Evolutionary conservation across 2,113 vertebrate genomes (phyloP).

Genomic region (Jaculus jaculus): DNA sequence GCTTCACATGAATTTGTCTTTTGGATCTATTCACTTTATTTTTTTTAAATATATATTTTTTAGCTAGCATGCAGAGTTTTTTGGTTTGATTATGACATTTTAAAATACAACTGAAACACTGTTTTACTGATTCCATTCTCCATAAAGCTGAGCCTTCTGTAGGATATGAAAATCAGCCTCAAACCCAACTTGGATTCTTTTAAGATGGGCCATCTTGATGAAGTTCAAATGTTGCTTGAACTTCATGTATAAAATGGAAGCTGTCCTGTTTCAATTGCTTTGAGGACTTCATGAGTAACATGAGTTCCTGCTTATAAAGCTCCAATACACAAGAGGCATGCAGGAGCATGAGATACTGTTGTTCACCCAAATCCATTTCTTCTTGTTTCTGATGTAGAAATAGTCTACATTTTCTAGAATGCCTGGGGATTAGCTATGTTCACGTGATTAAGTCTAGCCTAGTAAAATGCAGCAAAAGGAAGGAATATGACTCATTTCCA

Average conservation of each 20-base stretch:
- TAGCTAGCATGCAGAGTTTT: too few species aligned
- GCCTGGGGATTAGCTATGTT: not conserved
- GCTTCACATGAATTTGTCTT: constrained; percentile 14
- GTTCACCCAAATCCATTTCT: not conserved
- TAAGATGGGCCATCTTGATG: not conserved
- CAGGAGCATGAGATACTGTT: not conserved
- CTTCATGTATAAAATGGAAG: not conserved
- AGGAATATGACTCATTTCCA: not conserved
- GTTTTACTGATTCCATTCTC: too few species aligned
- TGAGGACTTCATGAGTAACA: not conserved
- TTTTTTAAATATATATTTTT: too few species aligned
- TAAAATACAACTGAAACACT: too few species aligned
- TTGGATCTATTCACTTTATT: not conserved
- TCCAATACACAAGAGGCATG: not conserved
- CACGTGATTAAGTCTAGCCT: not conserved
- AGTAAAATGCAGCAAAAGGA: not conserved
- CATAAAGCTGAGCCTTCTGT: too few species aligned
- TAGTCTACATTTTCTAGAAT: not conserved
- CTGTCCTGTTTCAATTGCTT: not conserved
- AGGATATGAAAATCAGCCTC: constrained; percentile 27
- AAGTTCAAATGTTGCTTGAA: not conserved
- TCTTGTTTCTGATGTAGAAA: not conserved
- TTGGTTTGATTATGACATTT: too few species aligned
- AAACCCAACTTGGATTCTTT: not conserved
- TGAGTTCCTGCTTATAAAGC: not conserved